Evolutionary conservation across 2,888 invertebrate species (phyloP).

Genomic region (Conops quadrifasciatus): DNA sequence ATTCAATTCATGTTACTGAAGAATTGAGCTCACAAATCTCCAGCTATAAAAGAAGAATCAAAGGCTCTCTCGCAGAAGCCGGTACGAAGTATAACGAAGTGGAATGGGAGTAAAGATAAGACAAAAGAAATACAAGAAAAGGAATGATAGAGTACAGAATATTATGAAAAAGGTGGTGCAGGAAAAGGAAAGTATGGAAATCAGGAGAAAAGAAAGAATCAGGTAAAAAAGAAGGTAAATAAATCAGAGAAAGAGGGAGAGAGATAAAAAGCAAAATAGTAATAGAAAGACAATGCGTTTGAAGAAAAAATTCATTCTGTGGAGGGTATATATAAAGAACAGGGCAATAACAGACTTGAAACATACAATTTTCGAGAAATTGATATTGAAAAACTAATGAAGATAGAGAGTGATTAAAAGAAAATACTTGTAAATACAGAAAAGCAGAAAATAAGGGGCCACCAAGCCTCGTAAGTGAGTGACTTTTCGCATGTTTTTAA

Average conservation of each 20-base stretch:
- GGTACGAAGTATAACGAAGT: background rate
- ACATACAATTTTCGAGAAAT: background rate
- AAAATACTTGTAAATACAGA: background rate
- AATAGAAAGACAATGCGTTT: conserved; percentile 17
- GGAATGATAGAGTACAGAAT: no score
- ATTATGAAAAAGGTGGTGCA: background rate
- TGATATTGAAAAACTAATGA: background rate
- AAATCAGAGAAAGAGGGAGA: background rate
- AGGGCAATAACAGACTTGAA: background rate
- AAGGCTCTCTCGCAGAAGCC: background rate
- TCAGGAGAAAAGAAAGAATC: background rate
- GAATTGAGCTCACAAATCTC: background rate
- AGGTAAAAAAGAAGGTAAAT: background rate
- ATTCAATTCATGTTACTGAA: background rate
- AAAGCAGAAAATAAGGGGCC: no score
- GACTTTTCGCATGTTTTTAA: no score
- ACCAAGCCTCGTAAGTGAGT: no score
- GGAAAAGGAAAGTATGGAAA: background rate
- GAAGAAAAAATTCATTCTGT: background rate
- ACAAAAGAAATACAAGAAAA: background rate
- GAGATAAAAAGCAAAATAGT: background rate
- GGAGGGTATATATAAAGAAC: no score
- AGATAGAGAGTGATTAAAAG: background rate
- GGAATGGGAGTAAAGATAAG: background rate
- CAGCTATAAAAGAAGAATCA: background rate